These are phyloP conservation scores for Miltochrista miniata DNA, from an alignment of 2,888 invertebrate species.

Conservation along the genomic window DNA sequence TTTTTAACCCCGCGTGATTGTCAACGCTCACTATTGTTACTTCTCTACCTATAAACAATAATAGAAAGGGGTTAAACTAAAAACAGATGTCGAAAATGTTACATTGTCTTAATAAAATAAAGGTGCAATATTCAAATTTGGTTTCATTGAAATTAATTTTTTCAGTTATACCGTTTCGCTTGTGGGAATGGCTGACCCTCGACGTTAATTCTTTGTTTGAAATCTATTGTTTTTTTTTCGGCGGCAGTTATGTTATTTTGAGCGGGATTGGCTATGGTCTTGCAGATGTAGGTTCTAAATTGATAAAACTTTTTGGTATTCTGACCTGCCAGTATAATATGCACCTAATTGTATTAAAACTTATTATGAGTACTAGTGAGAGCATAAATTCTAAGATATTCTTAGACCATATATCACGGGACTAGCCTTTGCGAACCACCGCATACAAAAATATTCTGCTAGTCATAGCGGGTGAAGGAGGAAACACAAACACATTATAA, in stretches of 20 bases:
- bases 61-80: slow-evolving; percentile 47
- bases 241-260: slow-evolving; percentile 57
- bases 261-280: slow-evolving; percentile 41
- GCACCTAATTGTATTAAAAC: too few species aligned
- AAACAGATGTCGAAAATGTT: slow-evolving; percentile 67
- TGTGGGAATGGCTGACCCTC: slow-evolving; percentile 76
- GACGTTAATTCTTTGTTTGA: slow-evolving; percentile 52
- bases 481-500: too few species aligned
- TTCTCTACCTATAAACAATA: slow-evolving; percentile 68
- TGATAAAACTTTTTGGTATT: too few species aligned
- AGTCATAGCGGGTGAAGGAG: too few species aligned
- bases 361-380: too few species aligned
- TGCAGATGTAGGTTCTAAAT: slow-evolving; percentile 3
- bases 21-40: slow-evolving; percentile 72
- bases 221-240: slow-evolving; percentile 56
- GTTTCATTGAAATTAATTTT: slow-evolving; percentile 69
- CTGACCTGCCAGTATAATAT: too few species aligned
- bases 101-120: slow-evolving; percentile 73
- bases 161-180: slow-evolving; percentile 47
- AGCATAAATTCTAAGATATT: too few species aligned
- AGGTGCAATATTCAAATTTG: slow-evolving; percentile 66
- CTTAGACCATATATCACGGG: too few species aligned
- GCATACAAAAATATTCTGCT: too few species aligned
- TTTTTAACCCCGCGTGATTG: slow-evolving; percentile 68
- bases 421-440: too few species aligned